These are phyloP conservation scores for Lycocerus yunnanus DNA, from an alignment of 2,888 invertebrate genomes.

Conservation along the genomic window DNA sequence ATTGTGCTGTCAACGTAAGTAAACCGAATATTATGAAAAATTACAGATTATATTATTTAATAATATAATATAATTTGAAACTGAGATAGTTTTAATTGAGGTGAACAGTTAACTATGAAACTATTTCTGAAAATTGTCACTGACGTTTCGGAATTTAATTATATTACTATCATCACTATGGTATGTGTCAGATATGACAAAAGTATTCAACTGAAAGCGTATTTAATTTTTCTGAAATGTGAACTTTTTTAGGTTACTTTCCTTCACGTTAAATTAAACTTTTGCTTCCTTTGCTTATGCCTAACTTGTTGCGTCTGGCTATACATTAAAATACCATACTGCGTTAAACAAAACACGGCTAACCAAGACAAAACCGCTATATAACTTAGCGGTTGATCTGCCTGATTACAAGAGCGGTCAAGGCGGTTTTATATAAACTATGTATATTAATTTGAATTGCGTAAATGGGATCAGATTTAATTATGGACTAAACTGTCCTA, in stretches of 20 bases:
- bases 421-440: background rate
- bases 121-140: too few relatives aligned
- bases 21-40: constrained; percentile 12
- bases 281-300: background rate
- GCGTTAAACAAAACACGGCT: background rate
- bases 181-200: background rate
- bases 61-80: too few relatives aligned
- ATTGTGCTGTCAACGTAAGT: constrained; percentile 25
- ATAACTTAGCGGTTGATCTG: background rate
- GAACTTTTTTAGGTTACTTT: background rate
- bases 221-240: too few relatives aligned
- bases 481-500: background rate
- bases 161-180: too few relatives aligned
- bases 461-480: background rate
- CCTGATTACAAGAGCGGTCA: background rate
- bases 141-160: too few relatives aligned
- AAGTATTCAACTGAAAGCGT: too few relatives aligned
- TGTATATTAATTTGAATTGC: background rate
- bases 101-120: too few relatives aligned
- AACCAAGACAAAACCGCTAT: background rate
- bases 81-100: too few relatives aligned
- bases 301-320: background rate
- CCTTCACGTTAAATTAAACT: background rate
- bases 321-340: background rate
- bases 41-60: background rate